Conservation (phyloP, 2,888 invertebrate species). For the Carcina quercana region DNA sequence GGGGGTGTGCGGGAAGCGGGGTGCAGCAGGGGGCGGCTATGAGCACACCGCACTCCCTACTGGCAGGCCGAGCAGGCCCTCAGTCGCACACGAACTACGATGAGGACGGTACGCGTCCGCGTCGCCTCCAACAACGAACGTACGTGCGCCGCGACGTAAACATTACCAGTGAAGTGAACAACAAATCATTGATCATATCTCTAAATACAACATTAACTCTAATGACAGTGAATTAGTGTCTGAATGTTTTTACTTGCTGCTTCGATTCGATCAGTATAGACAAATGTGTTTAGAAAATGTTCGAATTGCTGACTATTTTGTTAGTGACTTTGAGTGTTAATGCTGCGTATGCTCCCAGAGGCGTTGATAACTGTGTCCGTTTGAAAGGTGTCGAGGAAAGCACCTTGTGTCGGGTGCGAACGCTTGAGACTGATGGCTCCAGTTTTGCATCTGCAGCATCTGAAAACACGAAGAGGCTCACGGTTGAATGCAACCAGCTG, state of each 20-base stretch:
- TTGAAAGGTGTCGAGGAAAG: slow-evolving; percentile 63
- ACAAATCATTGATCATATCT: slow-evolving; percentile 33
- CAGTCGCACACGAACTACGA: slow-evolving; percentile 62
- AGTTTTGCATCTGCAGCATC: slow-evolving; percentile 75
- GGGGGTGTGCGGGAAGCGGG: slow-evolving; percentile 42
- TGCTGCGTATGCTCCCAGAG: slow-evolving; percentile 56
- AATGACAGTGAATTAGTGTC: slow-evolving; percentile 33
- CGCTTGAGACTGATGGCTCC: slow-evolving; percentile 80
- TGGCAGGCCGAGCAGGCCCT: slow-evolving; percentile 39
- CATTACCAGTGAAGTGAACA: slow-evolving; percentile 51
- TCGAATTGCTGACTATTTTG: slow-evolving; percentile 67
- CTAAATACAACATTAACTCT: slow-evolving; percentile 29
- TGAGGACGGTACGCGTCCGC: slow-evolving; percentile 56
- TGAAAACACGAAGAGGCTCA: slow-evolving; percentile 83
- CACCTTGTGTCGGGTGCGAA: slow-evolving; percentile 80
- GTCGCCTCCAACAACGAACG: slow-evolving; percentile 40
- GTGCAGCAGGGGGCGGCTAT: slow-evolving; percentile 43
- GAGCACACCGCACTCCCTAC: slow-evolving; percentile 53
- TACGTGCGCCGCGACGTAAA: slow-evolving; percentile 64
- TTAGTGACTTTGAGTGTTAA: slow-evolving; percentile 68
- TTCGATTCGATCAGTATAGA: slow-evolving; percentile 33
- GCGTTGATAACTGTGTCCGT: slow-evolving; percentile 56
- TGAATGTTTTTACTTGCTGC: slow-evolving; percentile 29
- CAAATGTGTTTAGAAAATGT: slow-evolving; percentile 69
- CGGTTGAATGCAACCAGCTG: slow-evolving; percentile 84